Evolutionary conservation across 1,140 invertebrate species (phyloP), one percentile per base, ranked within the genome.

Genomic region (Dufourea novaeangliae): DNA sequence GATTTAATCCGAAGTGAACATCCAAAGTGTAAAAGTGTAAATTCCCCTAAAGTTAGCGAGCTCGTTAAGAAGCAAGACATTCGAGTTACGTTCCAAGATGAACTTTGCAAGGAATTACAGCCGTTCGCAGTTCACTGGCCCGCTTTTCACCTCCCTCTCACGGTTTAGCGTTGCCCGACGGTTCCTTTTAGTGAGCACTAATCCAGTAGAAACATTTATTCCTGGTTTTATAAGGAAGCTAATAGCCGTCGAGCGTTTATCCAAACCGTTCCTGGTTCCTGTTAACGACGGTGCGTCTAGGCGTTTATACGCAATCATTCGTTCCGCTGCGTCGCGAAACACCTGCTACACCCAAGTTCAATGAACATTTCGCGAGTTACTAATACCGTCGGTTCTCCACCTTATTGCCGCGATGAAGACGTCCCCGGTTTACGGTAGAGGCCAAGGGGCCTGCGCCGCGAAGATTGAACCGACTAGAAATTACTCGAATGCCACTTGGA

Each of bases 331-430:
- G 54, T 50, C 29, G 29, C 25, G 32, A 34, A 46, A 61, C 74
- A 77, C 67, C 74, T 77, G 74, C 67, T 70, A 52, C 56, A 46
- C 56, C 59, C 12, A 69, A 62, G 66, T 70, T 77, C 56, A 62
- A 59, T 70, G 67, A 27, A 54, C 72, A 41, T 59, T 41, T 70
- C 41, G 41, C 56, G 54, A 77, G 66, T 70, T 70, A 77, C 74
- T 77, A 77, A 76, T 70, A 70, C 74, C 44, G 20, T 56, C 61
- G 61, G 32, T 70, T 50, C n/a, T n/a, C 62, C 66, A 27, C 66
- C 61, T 77, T 77, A 77, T 77, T 70, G 39, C 64, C n/a, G 1
- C 66, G 66, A 70, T 70, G 74, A 77, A 77, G 74, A 77, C 67
- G 56, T 77, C 41, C 41, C 44, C 22, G 20, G 25, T 61, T 62